Percentiles rank a stretch among this genome's conserved stretches.
These are phyloP conservation scores for Coregonus suidteri DNA, from an alignment of 2,797 vertebrate species.

Conservation along the genomic window DNA sequence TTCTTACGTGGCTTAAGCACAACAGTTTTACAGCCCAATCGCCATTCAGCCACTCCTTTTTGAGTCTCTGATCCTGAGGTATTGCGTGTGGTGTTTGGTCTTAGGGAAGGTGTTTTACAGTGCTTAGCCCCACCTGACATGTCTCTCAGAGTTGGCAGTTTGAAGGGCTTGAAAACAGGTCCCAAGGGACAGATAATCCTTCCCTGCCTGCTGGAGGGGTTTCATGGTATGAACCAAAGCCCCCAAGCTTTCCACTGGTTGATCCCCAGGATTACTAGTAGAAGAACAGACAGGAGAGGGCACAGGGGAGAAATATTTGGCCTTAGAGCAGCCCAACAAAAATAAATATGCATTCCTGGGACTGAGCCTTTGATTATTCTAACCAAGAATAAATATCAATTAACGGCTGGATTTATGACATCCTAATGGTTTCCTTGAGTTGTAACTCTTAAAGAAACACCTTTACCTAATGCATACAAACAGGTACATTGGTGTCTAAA, in stretches of 20 bases:
- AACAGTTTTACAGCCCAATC: background rate
- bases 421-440: constrained; percentile 24
- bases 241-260: constrained; percentile 28
- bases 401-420: constrained; percentile 29
- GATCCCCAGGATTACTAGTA: constrained; percentile 36
- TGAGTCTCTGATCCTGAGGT: too few relatives aligned
- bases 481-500: background rate
- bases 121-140: constrained; percentile 25
- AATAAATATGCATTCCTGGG: constrained; percentile 38
- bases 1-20: background rate
- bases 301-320: constrained; percentile 29
- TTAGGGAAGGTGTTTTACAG: background rate
- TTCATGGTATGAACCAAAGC: constrained; percentile 13
- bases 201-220: constrained; percentile 18
- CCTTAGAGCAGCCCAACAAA: constrained; percentile 26
- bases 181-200: constrained; percentile 6
- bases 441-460: background rate
- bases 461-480: background rate
- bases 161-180: background rate
- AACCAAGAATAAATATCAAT: constrained; percentile 33
- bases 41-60: background rate
- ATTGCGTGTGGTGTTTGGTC: constrained; percentile 21
- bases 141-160: constrained; percentile 2
- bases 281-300: constrained; percentile 45
- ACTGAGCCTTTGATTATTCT: constrained; percentile 23